Evolutionary conservation across 2,113 vertebrate genomes (phyloP).

Genomic region (Euleptes europaea): DNA sequence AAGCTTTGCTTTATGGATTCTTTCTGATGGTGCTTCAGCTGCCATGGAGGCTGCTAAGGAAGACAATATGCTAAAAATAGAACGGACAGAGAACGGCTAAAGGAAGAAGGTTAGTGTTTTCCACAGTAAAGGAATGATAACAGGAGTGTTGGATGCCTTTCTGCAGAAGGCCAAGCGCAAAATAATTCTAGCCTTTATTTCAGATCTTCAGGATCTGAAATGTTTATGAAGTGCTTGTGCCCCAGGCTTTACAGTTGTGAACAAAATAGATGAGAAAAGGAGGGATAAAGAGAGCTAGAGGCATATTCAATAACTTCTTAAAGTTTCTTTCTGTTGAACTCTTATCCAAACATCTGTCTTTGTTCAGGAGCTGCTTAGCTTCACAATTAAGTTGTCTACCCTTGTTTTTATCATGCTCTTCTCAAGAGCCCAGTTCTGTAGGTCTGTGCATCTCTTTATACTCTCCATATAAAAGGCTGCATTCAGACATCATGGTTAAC

Average conservation of each 20-base stretch:
- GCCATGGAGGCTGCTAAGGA: neutral
- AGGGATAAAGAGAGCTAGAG: slow-evolving; percentile 11
- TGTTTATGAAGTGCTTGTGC: neutral
- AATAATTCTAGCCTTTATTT: neutral
- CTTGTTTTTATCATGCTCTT: neutral
- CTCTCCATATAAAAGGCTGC: too few species aligned
- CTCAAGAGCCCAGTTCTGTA: neutral
- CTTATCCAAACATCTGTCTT: neutral
- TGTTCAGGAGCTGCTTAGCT: slow-evolving; percentile 8
- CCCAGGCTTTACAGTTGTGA: slow-evolving; percentile 5
- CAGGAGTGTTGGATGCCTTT: neutral
- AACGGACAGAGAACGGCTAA: neutral
- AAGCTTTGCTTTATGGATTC: neutral
- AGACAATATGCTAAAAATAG: neutral
- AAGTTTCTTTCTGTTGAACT: neutral
- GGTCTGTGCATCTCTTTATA: neutral
- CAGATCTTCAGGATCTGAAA: neutral
- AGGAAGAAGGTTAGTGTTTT: neutral
- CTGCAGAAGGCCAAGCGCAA: neutral
- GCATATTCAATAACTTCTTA: rapidly evolving
- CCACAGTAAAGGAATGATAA: neutral
- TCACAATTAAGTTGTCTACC: neutral
- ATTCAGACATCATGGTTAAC: too few species aligned
- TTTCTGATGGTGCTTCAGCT: neutral
- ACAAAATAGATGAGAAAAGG: neutral